phyloP scores from a whole-genome alignment of 2,113 vertebrate genomes.

The Zosterops pallidus region DNA sequence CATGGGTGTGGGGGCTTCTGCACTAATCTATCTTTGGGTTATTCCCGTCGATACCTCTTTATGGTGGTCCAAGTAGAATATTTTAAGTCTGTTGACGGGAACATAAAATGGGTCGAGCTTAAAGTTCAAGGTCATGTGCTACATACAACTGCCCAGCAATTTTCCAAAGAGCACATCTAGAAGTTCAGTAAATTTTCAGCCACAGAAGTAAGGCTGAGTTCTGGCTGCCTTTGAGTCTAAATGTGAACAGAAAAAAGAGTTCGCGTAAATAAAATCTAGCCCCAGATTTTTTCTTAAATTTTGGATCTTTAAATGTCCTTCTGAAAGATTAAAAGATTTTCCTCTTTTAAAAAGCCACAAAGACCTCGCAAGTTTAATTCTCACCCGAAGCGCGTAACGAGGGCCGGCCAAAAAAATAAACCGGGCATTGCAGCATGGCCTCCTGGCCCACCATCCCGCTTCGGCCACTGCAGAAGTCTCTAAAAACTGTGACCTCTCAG shows the following conservation, averaged over 20 bases:
- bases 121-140: constrained; percentile 35
- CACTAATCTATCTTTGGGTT: not conserved
- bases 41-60: not conserved
- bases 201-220: not conserved
- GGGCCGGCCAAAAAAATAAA: constrained; percentile 26
- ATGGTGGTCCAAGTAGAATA: not conserved
- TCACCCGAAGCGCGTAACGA: not conserved
- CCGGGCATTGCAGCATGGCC: not conserved
- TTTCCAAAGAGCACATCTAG: not conserved
- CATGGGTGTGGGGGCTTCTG: not conserved
- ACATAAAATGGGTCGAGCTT: not conserved
- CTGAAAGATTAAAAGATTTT: constrained; percentile 31
- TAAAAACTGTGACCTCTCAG: constrained; percentile 60
- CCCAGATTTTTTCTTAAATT: constrained; percentile 31
- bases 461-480: not conserved
- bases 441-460: not conserved
- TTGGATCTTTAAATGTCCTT: not conserved
- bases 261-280: not conserved
- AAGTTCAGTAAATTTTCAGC: not conserved
- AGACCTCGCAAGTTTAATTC: constrained; percentile 2
- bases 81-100: not conserved
- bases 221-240: not conserved
- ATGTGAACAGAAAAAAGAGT: not conserved
- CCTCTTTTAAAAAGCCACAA: not conserved
- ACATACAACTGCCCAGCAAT: not conserved